A percentile compares a stretch with the other conserved stretches of the same genome.
These are phyloP conservation scores for Spermophilus dauricus DNA, from an alignment of 2,113 vertebrate genomes.

Conservation along the genomic window DNA sequence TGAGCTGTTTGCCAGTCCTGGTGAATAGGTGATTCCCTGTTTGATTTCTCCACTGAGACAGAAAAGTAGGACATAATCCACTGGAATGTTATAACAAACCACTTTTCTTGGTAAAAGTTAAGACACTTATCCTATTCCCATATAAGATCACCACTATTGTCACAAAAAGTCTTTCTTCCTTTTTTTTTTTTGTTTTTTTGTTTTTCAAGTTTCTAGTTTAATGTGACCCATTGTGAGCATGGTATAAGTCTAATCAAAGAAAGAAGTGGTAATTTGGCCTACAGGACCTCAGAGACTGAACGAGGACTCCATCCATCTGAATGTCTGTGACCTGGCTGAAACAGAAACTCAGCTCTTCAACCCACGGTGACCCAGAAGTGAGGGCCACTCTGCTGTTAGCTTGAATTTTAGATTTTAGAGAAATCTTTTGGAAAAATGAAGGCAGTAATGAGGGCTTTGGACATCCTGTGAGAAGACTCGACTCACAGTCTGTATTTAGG, in stretches of 20 bases:
- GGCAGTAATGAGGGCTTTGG: background rate
- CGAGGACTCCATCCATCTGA: slow-evolving; percentile 15
- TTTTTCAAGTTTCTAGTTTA: slow-evolving; percentile 22
- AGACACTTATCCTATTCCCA: slow-evolving; percentile 21
- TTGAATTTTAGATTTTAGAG: slow-evolving; percentile 49
- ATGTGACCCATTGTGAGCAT: slow-evolving; percentile 36
- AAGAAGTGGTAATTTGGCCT: background rate
- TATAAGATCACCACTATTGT: slow-evolving; percentile 56
- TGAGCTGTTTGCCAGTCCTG: slow-evolving; percentile 35
- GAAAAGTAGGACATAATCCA: background rate
- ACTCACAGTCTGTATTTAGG: background rate
- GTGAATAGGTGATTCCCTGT: slow-evolving; percentile 52
- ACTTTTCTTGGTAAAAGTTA: slow-evolving; percentile 43
- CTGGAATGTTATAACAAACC: background rate
- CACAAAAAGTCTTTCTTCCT: no score
- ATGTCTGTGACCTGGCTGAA: slow-evolving; percentile 1
- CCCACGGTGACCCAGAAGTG: slow-evolving; percentile 22
- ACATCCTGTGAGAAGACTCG: background rate
- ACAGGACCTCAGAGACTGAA: background rate
- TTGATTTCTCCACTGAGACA: slow-evolving; percentile 56
- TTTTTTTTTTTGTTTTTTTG: background rate
- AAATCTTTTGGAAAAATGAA: background rate
- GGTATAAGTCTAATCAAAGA: slow-evolving; percentile 41
- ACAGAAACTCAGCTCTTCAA: slow-evolving; percentile 41
- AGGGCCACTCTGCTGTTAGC: background rate